A percentile compares a stretch with the other conserved stretches of the same genome.
These are phyloP conservation scores for Scomber scombrus DNA, from an alignment of 2,113 vertebrate genomes.

Conservation along the genomic window DNA sequence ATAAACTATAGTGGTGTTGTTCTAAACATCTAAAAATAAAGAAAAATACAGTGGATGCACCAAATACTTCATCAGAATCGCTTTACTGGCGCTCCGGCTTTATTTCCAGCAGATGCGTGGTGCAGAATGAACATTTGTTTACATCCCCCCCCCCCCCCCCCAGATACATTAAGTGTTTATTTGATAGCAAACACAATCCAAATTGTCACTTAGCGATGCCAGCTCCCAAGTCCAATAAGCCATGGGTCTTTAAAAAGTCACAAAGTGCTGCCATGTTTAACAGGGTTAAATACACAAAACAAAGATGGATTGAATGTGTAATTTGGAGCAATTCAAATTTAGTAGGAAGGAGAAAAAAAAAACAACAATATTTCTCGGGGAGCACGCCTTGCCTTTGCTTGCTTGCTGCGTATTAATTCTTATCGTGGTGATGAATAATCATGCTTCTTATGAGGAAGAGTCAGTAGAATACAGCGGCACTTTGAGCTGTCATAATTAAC, in stretches of 20 bases:
- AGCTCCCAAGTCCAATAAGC: constrained; percentile 72
- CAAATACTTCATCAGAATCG: neutral
- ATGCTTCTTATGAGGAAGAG: constrained; percentile 71
- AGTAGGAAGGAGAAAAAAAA: constrained; percentile 35
- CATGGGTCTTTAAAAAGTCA: constrained; percentile 77
- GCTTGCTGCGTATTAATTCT: constrained; percentile 82
- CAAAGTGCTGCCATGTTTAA: constrained; percentile 77
- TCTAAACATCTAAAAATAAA: constrained; percentile 9
- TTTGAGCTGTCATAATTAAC: constrained; percentile 83
- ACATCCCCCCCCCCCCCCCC: no score
- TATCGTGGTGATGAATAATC: constrained; percentile 80
- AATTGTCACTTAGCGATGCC: constrained; percentile 72
- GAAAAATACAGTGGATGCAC: neutral
- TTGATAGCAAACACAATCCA: constrained; percentile 75
- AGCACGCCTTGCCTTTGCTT: constrained; percentile 32
- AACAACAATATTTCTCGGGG: constrained; percentile 67
- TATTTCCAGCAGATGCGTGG: constrained; percentile 57
- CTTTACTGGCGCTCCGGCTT: constrained; percentile 22
- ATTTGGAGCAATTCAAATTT: constrained; percentile 79
- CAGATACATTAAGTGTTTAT: constrained; percentile 77
- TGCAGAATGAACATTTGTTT: constrained; percentile 66
- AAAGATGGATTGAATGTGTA: constrained; percentile 81
- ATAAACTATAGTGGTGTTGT: neutral
- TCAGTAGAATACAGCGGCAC: constrained; percentile 76
- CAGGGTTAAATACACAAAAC: constrained; percentile 80